Evolutionary conservation across 2,113 vertebrate genomes (phyloP).

Genomic region (Ammodytes dubius): DNA sequence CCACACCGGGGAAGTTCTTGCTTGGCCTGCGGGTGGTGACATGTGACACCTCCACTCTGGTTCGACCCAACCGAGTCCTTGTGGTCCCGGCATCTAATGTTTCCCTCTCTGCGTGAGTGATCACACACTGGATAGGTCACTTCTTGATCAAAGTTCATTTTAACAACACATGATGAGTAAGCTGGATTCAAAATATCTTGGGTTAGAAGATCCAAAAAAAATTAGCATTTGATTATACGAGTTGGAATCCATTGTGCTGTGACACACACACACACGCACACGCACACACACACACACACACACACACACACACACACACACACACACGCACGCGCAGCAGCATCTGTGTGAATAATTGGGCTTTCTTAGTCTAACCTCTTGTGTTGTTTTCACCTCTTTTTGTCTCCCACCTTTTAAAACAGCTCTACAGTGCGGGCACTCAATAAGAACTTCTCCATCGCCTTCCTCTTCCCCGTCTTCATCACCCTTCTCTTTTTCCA

Average conservation of each 20-base stretch:
- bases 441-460: conserved; percentile 99
- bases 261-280: too few relatives aligned
- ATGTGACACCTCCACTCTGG: conserved; percentile 91
- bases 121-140: too few relatives aligned
- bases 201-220: too few relatives aligned
- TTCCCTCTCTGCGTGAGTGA: conserved; percentile 94
- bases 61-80: conserved; percentile 92
- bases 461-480: conserved; percentile 96
- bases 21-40: conserved; percentile 94
- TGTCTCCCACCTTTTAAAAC: conserved; percentile 12
- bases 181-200: neutral
- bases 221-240: neutral
- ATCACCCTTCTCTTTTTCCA: conserved; percentile 97
- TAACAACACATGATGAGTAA: neutral
- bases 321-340: neutral
- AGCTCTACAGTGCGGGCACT: conserved; percentile 94
- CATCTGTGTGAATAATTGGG: neutral
- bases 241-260: neutral
- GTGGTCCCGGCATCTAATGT: conserved; percentile 94
- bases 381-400: neutral
- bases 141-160: neutral
- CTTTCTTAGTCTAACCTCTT: neutral
- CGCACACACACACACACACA: too few relatives aligned
- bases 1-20: conserved; percentile 96
- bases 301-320: too few relatives aligned